Evolutionary conservation across 2,888 invertebrate genomes (phyloP).

Genomic region (Ephialtes manifestator): DNA sequence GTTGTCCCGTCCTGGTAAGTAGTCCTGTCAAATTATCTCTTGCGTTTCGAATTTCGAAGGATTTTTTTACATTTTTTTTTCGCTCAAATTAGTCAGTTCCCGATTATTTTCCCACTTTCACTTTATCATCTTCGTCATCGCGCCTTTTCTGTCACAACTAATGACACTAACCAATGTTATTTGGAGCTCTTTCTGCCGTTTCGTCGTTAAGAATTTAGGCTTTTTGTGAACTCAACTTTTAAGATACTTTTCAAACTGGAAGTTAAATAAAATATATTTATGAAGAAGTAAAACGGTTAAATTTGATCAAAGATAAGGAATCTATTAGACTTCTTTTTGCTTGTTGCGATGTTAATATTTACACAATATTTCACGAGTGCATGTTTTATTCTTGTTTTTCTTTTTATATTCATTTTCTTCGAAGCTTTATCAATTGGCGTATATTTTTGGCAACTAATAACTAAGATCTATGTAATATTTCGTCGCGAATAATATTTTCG

Average conservation of each 20-base stretch:
- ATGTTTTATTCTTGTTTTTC: conserved; percentile 33
- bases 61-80: conserved; percentile 30
- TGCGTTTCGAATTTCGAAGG: conserved; percentile 70
- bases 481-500: conserved; percentile 16
- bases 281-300: neutral
- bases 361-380: conserved; percentile 10
- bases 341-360: neutral
- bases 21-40: conserved; percentile 57
- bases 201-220: neutral
- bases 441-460: conserved; percentile 37
- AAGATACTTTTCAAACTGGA: neutral
- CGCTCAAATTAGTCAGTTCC: conserved; percentile 30
- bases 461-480: conserved; percentile 3
- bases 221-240: neutral
- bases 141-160: conserved; percentile 5
- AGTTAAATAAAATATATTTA: neutral
- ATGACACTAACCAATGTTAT: conserved; percentile 22
- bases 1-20: conserved; percentile 85
- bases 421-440: conserved; percentile 22
- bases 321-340: neutral
- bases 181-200: neutral
- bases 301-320: neutral
- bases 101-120: conserved; percentile 7
- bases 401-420: neutral
- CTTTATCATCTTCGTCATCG: conserved; percentile 34